A percentile compares a stretch with the other conserved stretches of the same genome.
These are phyloP conservation scores for Sternotherus odoratus DNA, from an alignment of 2,797 vertebrate genomes.

Conservation along the genomic window DNA sequence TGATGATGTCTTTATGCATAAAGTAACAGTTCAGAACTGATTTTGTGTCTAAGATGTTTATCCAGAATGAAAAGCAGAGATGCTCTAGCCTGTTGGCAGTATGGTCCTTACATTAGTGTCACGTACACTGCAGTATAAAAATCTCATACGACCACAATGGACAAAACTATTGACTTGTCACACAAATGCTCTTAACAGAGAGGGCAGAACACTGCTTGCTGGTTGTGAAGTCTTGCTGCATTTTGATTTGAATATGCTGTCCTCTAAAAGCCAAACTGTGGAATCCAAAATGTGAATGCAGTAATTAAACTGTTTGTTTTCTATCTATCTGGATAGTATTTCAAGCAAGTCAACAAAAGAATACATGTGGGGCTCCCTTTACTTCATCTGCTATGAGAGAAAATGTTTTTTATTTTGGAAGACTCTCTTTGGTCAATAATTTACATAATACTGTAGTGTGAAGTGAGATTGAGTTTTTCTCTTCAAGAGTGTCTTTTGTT, in stretches of 20 bases:
- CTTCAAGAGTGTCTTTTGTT: not conserved
- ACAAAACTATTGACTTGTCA: slow-evolving; percentile 41
- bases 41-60: slow-evolving; percentile 29
- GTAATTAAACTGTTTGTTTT: not conserved
- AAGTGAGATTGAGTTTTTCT: not conserved
- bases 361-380: not conserved
- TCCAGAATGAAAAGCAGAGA: not conserved
- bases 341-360: not conserved
- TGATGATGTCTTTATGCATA: slow-evolving; percentile 27
- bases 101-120: slow-evolving; percentile 29
- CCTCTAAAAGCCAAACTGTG: not conserved
- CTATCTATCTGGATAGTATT: fast-evolving
- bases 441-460: not conserved
- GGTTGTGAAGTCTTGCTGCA: slow-evolving; percentile 24
- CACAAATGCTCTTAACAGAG: slow-evolving; percentile 41
- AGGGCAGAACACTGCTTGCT: slow-evolving; percentile 49
- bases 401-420: fast-evolving
- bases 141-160: slow-evolving; percentile 37
- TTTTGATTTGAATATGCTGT: not conserved
- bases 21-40: slow-evolving; percentile 39
- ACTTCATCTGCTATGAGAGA: not conserved
- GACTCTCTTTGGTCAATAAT: not conserved
- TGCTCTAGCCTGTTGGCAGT: not conserved
- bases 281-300: not conserved
- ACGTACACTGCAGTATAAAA: slow-evolving; percentile 34